Base-by-base conservation (phyloP, 2,888 invertebrate species). In the Euclidia mi region DNA sequence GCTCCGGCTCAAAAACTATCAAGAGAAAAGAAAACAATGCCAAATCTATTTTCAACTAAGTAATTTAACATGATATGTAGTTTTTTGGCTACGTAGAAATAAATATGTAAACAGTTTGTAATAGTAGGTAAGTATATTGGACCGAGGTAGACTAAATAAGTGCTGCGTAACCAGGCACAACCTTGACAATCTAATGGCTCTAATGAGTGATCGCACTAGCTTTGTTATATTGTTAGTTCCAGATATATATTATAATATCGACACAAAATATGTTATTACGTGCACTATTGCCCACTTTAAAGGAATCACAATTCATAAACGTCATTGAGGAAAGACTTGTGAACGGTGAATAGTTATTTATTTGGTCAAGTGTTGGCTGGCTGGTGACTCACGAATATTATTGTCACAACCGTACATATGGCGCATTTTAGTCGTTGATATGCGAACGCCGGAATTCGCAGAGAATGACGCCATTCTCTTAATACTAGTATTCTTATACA, bases 391-490 rank as follows among this genome's bases (percentile, higher is more conserved):
- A 94, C 79, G 79, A 87, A 87, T 90, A 91, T 89, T 92, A 92
- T 91, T 91, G 92, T 89, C 91, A 82, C 85, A 88, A 87, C 86
- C 87, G 86, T 84, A 87, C 85, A 82, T 88, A 85, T 82, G 81
- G 86, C 84, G 84, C 85, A 85, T 87, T 90, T 90, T 86, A 82
- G 84, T 84, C 84, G 88, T 89, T 88, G 84, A 88, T 90, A 88
- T 85, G 83, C 84, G 86, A 86, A 84, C 84, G 81, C 71, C 81
- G 82, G 82, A 85, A 89, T 90, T 91, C 84, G 81, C 81, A 73
- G 83, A 87, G 88, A 87, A 90, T 92, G 91, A 91, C 90, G 91
- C 89, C 89, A 92, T 91, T 86, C 85, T 89, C 82, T 85, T 81
- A 78, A 83, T 84, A 81, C 78, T 80, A 79, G 78, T 77, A 76